Percentiles rank a stretch among this genome's conserved stretches.
Evolutionary conservation across 2,797 vertebrate genomes (phyloP).

Genomic region (Thamnophis elegans): DNA sequence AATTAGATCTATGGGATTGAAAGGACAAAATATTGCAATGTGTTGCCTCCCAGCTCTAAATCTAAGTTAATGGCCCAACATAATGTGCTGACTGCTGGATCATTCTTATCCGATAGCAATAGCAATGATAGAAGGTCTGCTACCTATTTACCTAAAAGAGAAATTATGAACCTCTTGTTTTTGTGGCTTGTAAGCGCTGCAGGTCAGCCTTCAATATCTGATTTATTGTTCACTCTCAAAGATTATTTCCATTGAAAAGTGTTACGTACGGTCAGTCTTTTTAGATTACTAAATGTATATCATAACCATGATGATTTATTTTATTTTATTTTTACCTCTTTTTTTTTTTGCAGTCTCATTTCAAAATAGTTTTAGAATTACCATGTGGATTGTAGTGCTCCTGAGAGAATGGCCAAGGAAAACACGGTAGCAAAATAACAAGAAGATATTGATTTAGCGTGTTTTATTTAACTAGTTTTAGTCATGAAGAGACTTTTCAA

Average conservation of each 20-base stretch:
- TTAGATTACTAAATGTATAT: slow-evolving; percentile 20
- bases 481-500: not conserved
- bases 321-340: not conserved
- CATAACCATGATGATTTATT: not conserved
- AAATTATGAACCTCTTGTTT: slow-evolving; percentile 49
- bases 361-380: not conserved
- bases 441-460: not conserved
- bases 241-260: slow-evolving; percentile 11
- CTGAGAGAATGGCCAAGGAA: not conserved
- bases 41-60: not conserved
- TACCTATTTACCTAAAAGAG: slow-evolving; percentile 47
- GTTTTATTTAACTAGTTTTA: not conserved
- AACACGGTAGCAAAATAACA: not conserved
- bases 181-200: slow-evolving; percentile 20
- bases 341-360: slow-evolving; percentile 2
- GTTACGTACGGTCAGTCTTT: slow-evolving; percentile 9
- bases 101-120: slow-evolving; percentile 42
- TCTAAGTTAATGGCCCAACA: slow-evolving; percentile 41
- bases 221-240: slow-evolving; percentile 45
- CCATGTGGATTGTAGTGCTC: not conserved
- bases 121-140: slow-evolving; percentile 36
- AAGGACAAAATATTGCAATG: slow-evolving; percentile 30
- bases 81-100: slow-evolving; percentile 53
- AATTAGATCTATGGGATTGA: slow-evolving; percentile 23
- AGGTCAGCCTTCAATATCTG: slow-evolving; percentile 31